Conservation (phyloP, 2,797 vertebrate genomes). For the Sebastes trivittatus region DNA sequence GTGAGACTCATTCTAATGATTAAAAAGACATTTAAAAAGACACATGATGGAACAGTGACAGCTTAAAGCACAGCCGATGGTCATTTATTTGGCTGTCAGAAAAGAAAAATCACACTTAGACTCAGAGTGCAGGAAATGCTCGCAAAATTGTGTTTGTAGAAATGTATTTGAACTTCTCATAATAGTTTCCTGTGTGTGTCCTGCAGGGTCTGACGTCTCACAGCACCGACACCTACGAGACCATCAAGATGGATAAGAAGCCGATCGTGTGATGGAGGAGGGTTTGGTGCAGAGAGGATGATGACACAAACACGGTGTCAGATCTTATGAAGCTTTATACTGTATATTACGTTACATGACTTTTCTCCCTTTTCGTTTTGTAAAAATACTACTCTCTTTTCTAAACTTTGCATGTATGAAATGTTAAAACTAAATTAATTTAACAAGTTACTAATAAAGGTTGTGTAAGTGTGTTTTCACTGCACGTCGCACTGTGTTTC, state of each 20-base stretch:
- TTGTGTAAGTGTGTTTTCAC: background rate
- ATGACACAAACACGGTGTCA: background rate
- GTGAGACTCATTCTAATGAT: conserved; percentile 63
- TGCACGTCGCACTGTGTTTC: background rate
- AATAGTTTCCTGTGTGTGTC: background rate
- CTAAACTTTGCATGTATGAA: background rate
- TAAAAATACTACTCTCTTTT: conserved; percentile 9
- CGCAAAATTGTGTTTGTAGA: background rate
- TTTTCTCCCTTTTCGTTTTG: background rate
- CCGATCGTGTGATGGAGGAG: conserved; percentile 4
- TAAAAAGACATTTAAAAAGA: conserved; percentile 48
- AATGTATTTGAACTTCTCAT: no score
- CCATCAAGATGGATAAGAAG: conserved; percentile 64
- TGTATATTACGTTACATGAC: background rate
- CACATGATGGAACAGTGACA: conserved; percentile 21
- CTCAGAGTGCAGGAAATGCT: conserved; percentile 9
- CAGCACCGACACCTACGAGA: conserved; percentile 73
- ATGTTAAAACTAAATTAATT: conserved; percentile 22
- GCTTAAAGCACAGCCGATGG: background rate
- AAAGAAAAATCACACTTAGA: background rate
- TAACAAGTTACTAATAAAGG: conserved; percentile 8
- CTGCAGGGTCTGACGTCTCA: conserved; percentile 68
- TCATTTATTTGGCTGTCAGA: conserved; percentile 11
- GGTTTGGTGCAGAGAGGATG: background rate
- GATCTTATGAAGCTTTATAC: background rate